Evolutionary conservation across 2,797 vertebrate genomes (phyloP).

Genomic region (Poecilia gillii): DNA sequence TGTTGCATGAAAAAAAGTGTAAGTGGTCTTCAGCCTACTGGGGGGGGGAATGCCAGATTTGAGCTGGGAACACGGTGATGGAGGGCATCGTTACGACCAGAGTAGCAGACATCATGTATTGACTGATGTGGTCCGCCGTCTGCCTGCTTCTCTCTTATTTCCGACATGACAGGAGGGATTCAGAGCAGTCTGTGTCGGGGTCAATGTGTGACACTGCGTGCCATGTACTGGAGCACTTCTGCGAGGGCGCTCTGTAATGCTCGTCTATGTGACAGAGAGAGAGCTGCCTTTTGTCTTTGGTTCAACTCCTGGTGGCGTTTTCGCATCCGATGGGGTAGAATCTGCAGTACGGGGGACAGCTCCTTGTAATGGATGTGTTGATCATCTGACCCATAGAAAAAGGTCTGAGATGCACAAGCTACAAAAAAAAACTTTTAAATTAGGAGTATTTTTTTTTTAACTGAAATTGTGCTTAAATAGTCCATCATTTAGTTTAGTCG

Average conservation of each 20-base stretch:
- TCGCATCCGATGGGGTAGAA: conserved; percentile 38
- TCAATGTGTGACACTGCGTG: conserved; percentile 27
- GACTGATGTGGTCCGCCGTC: conserved; percentile 16
- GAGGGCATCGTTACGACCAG: conserved; percentile 17
- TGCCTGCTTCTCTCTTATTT: conserved; percentile 11
- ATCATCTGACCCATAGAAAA: conserved; percentile 4
- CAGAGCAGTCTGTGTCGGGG: conserved; percentile 33
- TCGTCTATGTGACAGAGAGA: conserved; percentile 26
- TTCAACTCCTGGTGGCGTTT: conserved; percentile 19
- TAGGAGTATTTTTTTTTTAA: conserved; percentile 26
- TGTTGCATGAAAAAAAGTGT: neutral
- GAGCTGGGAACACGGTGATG: conserved; percentile 3
- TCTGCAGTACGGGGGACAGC: conserved; percentile 19
- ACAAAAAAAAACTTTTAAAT: conserved; percentile 6
- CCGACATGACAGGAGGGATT: conserved; percentile 19
- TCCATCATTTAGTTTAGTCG: neutral
- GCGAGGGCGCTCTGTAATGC: conserved; percentile 12
- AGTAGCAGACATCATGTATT: conserved; percentile 5
- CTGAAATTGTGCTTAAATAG: conserved; percentile 22
- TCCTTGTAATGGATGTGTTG: conserved; percentile 7
- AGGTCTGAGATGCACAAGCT: conserved; percentile 6
- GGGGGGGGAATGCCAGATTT: neutral
- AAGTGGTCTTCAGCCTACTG: neutral
- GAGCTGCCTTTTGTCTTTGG: conserved; percentile 32
- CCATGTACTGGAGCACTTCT: conserved; percentile 30